Evolutionary conservation across 2,797 vertebrate genomes (phyloP).

Genomic region (Cynodonichthys magdalenae): DNA sequence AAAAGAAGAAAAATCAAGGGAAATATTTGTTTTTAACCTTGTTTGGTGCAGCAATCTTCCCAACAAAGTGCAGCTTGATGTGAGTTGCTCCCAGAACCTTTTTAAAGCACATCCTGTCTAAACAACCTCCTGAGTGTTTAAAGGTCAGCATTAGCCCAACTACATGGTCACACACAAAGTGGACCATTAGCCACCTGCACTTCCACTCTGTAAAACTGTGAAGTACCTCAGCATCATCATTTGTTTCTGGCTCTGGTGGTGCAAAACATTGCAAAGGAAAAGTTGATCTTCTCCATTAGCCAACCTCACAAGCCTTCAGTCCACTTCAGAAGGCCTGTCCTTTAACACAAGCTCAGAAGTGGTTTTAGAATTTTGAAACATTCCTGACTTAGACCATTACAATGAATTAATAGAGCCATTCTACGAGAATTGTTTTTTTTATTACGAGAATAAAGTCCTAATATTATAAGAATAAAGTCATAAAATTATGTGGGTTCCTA

Average conservation of each 20-base stretch:
- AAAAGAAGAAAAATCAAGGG: slow-evolving; percentile 4
- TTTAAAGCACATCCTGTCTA: slow-evolving; percentile 65
- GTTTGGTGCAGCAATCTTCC: background rate
- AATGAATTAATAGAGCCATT: too few relatives aligned
- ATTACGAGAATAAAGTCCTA: too few relatives aligned
- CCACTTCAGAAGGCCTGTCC: background rate
- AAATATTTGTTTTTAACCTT: slow-evolving; percentile 31
- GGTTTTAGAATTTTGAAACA: background rate
- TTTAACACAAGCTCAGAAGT: too few relatives aligned
- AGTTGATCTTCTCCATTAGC: slow-evolving; percentile 43
- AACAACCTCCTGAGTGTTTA: slow-evolving; percentile 16
- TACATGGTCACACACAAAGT: slow-evolving; percentile 49
- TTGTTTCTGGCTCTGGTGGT: slow-evolving; percentile 22
- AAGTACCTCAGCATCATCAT: slow-evolving; percentile 33
- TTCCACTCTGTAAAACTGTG: slow-evolving; percentile 42
- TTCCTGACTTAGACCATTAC: background rate
- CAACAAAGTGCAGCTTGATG: slow-evolving; percentile 39
- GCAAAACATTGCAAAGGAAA: slow-evolving; percentile 35
- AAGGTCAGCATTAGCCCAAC: slow-evolving; percentile 38
- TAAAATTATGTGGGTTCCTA: too few relatives aligned
- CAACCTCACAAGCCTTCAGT: background rate
- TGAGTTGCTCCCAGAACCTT: slow-evolving; percentile 24
- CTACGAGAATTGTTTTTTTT: too few relatives aligned
- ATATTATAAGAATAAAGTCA: too few relatives aligned
- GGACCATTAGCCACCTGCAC: slow-evolving; percentile 56